phyloP scores from a whole-genome alignment of 1,140 invertebrate species.

The Zaprionus kolodkinae region DNA sequence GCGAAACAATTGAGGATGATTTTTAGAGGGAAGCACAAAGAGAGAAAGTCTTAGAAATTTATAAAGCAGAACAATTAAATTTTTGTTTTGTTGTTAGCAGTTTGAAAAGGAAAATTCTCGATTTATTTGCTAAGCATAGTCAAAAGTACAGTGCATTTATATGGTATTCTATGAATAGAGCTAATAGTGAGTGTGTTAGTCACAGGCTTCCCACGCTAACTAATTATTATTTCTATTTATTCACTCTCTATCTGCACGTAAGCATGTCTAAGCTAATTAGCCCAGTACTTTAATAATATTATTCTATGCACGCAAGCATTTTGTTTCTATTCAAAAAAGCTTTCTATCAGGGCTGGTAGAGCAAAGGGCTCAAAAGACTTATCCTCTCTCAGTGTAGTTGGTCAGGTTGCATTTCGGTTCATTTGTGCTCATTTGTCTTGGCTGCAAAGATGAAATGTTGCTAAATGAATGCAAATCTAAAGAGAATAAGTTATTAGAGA shows the following conservation, averaged over 20 bases:
- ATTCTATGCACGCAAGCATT: not conserved
- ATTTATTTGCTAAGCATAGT: not conserved
- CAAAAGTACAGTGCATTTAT: not conserved
- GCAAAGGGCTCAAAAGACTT: too few species aligned
- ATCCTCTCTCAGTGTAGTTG: not conserved
- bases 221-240: not conserved
- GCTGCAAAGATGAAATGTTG: not conserved
- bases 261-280: not conserved
- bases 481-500: too few species aligned
- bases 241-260: not conserved
- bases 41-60: not conserved
- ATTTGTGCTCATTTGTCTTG: not conserved
- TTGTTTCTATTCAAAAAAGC: not conserved
- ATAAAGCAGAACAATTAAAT: not conserved
- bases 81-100: too few species aligned
- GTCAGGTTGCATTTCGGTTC: not conserved
- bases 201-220: not conserved
- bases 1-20: not conserved
- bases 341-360: not conserved
- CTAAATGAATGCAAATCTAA: not conserved
- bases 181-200: not conserved
- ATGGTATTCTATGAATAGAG: not conserved
- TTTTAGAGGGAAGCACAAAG: not conserved
- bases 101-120: not conserved
- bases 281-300: not conserved